Base-by-base conservation (phyloP, 2,888 invertebrate species). In the Eupithecia abbreviata region DNA sequence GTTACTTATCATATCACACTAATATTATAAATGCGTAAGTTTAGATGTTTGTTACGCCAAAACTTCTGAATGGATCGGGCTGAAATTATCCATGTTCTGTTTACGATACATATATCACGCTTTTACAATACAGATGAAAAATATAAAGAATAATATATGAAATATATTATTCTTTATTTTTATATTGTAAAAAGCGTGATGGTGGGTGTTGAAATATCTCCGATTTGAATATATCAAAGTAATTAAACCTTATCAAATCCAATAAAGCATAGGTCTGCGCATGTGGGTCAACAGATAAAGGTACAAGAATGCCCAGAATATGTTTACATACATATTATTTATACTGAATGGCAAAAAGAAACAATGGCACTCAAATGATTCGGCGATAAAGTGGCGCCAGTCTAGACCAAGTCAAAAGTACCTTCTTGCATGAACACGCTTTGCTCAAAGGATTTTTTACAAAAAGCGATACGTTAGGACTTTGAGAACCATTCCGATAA, bases 231-330 rank as follows among this genome's bases (percentile, higher is more conserved):
- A 65, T 78, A 79, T 62, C 72, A 68, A 65, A 65, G 67, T 66
- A 74, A 76, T 77, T 75, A 77, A 79, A 73, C 45, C 76, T 81
- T 82, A 81, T 81, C 82, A 72, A 79, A 71, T 62, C n/a, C 30
- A 79, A 77, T 79, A 77, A 74, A 76, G 58, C 68, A 72, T 70
- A 69, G 71, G 72, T 74, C 62, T 62, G 62, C 77, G 72, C 77
- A 83, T 83, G 66, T 83, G 73, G 83, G 82, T 82, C 82, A 79
- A 67, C 74, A 76, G 84, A 83, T 83, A 84, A 81, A 76, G 79
- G 66, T 47, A 69, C 9, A 75, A 67, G 72, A 80, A 81, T 77
- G 78, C 73, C 62, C 58, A 62, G 72, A 71, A 73, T 67, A 49
- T 47, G n/a, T 30, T 30, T 51, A 51, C 1, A 49, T 3, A 49